Percentiles rank a stretch among this genome's conserved stretches.
Conservation (phyloP, 2,797 vertebrate genomes). For the Bradypodion pumilum region DNA sequence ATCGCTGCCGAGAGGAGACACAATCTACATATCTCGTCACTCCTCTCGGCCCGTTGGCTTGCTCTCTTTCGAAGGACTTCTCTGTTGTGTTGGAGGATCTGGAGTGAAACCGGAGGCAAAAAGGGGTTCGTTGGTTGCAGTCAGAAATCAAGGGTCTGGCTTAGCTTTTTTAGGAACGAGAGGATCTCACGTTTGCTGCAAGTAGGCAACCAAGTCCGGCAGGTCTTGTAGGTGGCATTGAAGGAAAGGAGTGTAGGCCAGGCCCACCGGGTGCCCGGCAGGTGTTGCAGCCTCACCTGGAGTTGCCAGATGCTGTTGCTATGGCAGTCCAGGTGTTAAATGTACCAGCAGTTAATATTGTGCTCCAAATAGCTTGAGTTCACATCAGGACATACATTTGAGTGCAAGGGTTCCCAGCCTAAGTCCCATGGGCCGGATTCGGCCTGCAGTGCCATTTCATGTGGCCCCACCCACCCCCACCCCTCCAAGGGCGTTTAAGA, state of each 20-base stretch:
- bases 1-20: constrained; percentile 58
- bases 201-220: background rate
- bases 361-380: background rate
- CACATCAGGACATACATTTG: constrained; percentile 2
- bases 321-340: too few species aligned
- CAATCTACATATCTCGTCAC: constrained; percentile 44
- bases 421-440: too few species aligned
- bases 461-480: too few species aligned
- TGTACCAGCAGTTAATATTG: background rate
- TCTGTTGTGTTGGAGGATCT: constrained; percentile 18
- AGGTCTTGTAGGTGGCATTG: background rate
- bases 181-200: too few species aligned
- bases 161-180: background rate
- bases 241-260: background rate
- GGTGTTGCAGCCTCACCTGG: background rate
- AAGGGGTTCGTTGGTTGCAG: constrained; percentile 50
- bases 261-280: background rate
- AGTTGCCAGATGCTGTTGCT: background rate
- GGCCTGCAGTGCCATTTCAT: too few species aligned
- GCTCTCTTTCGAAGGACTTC: constrained; percentile 27
- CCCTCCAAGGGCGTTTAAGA: too few species aligned
- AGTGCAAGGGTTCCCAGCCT: constrained; percentile 11
- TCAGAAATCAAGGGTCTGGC: constrained; percentile 13
- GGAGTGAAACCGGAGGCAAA: background rate
- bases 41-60: constrained; percentile 48